These are phyloP conservation scores for Mormyrops boulengeri DNA, from an alignment of 2,797 vertebrate genomes.

Conservation along the genomic window DNA sequence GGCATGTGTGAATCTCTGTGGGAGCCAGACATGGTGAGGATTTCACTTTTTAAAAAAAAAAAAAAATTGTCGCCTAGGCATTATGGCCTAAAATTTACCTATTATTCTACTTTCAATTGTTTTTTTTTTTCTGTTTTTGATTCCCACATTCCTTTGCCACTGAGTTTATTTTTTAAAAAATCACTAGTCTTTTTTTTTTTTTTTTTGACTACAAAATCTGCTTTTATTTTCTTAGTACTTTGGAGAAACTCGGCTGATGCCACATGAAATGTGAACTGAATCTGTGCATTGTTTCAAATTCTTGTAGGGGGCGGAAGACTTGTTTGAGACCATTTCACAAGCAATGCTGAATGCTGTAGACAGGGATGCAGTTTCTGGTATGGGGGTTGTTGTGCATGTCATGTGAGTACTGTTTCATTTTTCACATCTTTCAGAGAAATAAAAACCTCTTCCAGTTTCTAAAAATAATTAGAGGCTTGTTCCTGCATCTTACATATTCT, in stretches of 20 bases:
- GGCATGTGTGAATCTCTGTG: constrained; percentile 98
- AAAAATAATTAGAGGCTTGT: neutral
- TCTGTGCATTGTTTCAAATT: neutral
- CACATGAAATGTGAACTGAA: neutral
- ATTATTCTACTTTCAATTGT: neutral
- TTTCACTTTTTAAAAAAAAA: neutral
- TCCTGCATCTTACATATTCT: neutral
- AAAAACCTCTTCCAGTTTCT: neutral
- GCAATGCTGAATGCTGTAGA: constrained; percentile 95
- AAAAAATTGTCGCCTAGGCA: neutral
- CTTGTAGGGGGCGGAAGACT: constrained; percentile 80
- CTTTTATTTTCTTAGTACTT: neutral
- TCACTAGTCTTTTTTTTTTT: neutral
- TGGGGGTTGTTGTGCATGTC: constrained; percentile 89
- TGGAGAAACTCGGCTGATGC: neutral
- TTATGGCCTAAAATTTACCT: neutral
- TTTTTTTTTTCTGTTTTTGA: neutral
- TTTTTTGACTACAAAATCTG: neutral
- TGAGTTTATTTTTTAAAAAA: neutral
- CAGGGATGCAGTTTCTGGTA: constrained; percentile 90
- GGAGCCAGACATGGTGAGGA: constrained; percentile 90
- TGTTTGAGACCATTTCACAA: constrained; percentile 96
- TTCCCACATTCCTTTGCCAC: neutral
- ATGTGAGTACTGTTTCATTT: constrained; percentile 71
- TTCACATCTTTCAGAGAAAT: neutral